Conservation (phyloP, 2,797 vertebrate genomes). For the Phalanger gymnotis region DNA sequence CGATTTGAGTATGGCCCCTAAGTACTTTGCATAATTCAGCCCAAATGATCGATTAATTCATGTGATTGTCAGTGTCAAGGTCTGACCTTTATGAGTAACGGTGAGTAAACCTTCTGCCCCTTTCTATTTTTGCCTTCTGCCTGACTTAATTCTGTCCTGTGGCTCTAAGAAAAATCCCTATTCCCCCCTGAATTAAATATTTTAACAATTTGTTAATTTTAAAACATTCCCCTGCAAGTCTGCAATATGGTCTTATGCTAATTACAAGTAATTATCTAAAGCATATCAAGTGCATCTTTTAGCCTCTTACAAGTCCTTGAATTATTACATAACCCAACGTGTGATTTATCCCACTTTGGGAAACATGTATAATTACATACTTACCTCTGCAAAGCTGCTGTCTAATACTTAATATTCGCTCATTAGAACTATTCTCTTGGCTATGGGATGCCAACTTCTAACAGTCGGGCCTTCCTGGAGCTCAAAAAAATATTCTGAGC, state of each 20-base stretch:
- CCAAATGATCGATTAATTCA: conserved; percentile 78
- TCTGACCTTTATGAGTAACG: conserved; percentile 63
- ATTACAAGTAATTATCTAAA: conserved; percentile 77
- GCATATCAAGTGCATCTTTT: conserved; percentile 72
- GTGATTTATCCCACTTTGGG: conserved; percentile 71
- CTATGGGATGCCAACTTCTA: conserved; percentile 61
- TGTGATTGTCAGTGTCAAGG: conserved; percentile 77
- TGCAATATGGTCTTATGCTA: conserved; percentile 62
- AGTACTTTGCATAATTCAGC: conserved; percentile 79
- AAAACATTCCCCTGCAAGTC: conserved; percentile 70
- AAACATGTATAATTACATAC: conserved; percentile 71
- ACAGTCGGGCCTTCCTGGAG: conserved; percentile 70
- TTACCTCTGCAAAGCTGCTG: conserved; percentile 69
- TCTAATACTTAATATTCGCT: conserved; percentile 70
- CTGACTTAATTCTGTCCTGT: background rate
- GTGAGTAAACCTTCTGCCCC: conserved; percentile 64
- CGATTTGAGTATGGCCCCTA: conserved; percentile 72
- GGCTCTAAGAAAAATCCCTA: conserved; percentile 49
- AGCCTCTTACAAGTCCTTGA: conserved; percentile 73
- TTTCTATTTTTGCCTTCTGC: conserved; percentile 30
- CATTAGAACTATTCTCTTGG: conserved; percentile 66
- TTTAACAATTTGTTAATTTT: conserved; percentile 69
- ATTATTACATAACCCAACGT: conserved; percentile 73
- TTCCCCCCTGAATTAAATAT: conserved; percentile 64
- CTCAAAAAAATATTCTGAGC: conserved; percentile 71